Base-by-base conservation (phyloP, 1,140 invertebrate species). In the Trissolcus basalis region DNA sequence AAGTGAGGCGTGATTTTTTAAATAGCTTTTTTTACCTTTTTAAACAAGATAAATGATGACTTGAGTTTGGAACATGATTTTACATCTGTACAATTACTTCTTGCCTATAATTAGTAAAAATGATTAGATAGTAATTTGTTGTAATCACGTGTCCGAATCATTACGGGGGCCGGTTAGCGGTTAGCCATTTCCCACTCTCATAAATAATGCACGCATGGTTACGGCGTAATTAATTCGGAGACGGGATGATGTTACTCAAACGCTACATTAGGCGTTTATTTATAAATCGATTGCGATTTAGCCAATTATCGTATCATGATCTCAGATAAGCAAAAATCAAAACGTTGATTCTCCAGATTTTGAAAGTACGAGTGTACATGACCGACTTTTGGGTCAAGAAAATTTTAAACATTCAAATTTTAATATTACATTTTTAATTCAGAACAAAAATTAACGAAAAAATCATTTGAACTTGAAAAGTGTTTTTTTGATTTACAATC, bases 301-400 rank as follows among this genome's bases (percentile, higher is more conserved):
- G 55, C 68, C 71, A 79, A 79, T 78, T 75, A 75, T 64, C 67
- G 61, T 64, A 64, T 71, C 72, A 73, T 58, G 60, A 75, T 78
- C 44, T 55, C 1, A 27, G 53, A 51, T 45, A 14, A 27, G 41
- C 54, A 68, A 61, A 72, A 72, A 68, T 48, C 53, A 71, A 74
- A 75, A 68, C 45, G 44, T 27, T 27, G 19, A 27, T 27, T 27
- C n/a, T n/a, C n/a, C n/a, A n/a, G n/a, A n/a, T n/a, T n/a, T n/a
- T n/a, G n/a, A n/a, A n/a, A n/a, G n/a, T n/a, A n/a, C n/a, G n/a
- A n/a, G n/a, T n/a, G n/a, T n/a, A n/a, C n/a, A n/a, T n/a, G n/a
- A n/a, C n/a, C n/a, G n/a, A n/a, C n/a, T n/a, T n/a, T n/a, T n/a
- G n/a, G n/a, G n/a, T n/a, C n/a, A 27, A 6, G 19, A 27, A 27